These are phyloP conservation scores for Noctuana brunneofusca DNA, from an alignment of 2,888 invertebrate species.

Conservation along the genomic window DNA sequence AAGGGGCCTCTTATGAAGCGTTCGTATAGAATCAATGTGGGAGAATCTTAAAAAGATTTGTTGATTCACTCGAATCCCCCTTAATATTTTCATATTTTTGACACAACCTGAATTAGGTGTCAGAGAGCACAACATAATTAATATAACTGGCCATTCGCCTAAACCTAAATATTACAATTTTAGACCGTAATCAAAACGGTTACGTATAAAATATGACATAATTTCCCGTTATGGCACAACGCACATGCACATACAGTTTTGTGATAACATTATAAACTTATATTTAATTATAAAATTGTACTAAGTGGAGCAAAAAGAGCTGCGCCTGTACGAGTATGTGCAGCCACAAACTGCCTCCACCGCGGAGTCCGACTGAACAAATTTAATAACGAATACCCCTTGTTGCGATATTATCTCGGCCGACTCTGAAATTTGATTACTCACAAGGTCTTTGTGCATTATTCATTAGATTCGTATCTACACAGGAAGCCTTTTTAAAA, in stretches of 20 bases:
- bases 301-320: background rate
- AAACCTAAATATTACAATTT: conserved; percentile 17
- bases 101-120: conserved; percentile 2
- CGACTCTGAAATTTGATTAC: background rate
- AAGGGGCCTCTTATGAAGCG: no score
- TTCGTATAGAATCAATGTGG: no score
- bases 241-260: background rate
- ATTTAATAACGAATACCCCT: no score
- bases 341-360: no score
- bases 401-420: background rate
- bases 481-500: background rate
- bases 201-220: conserved; percentile 2
- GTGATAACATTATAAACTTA: conserved; percentile 10
- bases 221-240: conserved; percentile 10
- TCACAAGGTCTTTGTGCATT: background rate
- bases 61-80: no score
- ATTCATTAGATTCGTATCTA: background rate
- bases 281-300: conserved; percentile 7
- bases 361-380: no score
- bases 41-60: no score
- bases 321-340: background rate
- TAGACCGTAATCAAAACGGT: no score
- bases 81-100: background rate
- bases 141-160: conserved; percentile 9
- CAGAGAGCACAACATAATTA: conserved; percentile 1